Base-by-base conservation (phyloP, 2,113 vertebrate species). In the Erinaceus europaeus region DNA sequence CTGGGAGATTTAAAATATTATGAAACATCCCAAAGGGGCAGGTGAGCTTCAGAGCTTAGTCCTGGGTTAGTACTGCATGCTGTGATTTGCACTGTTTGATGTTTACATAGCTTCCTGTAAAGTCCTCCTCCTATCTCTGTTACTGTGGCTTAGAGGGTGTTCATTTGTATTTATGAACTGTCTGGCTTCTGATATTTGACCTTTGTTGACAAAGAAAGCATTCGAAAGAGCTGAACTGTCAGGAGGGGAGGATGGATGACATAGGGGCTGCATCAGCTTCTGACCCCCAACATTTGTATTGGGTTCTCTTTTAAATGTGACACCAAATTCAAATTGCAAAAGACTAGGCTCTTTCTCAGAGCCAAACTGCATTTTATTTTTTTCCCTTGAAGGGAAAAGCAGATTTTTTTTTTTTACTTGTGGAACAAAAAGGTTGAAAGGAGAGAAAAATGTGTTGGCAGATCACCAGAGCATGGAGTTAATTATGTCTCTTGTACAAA, bases 141-240 rank as follows among this genome's bases (percentile, higher is more conserved):
- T 48, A 89, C 53, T 62, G 52, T 50, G 74, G 90, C 84, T 91
- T 46, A 53, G 50, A 72, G 6, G 36, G 69, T 44, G 67, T 67
- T 91, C 32, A 0, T 92, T 93, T 89, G 85, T 84, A 82, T 93
- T 95, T 95, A 91, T 90, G 88, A 94, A 86, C 46, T 89, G 88
- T 95, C 86, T 88, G 90, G 48, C 95, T 92, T 94, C 95, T 94
- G 80, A 86, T 80, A 93, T 92, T 77, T 62, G 90, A 94, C 95
- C 94, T 97, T 93, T 91, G 38, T n/a, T 64, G 87, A 94, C 91
- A 92, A 76, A 67, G 85, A 95, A 77, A 0, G 0, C 74, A 80
- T 69, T 93, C 89, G 71, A 90, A 50, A 64, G 80, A 65, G 94
- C 90, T 80, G 68, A 84, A 55, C 87, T 83, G n/a, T 87, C 80